Conservation (phyloP, 2,113 vertebrate species). For the Sakesphorus luctuosus region DNA sequence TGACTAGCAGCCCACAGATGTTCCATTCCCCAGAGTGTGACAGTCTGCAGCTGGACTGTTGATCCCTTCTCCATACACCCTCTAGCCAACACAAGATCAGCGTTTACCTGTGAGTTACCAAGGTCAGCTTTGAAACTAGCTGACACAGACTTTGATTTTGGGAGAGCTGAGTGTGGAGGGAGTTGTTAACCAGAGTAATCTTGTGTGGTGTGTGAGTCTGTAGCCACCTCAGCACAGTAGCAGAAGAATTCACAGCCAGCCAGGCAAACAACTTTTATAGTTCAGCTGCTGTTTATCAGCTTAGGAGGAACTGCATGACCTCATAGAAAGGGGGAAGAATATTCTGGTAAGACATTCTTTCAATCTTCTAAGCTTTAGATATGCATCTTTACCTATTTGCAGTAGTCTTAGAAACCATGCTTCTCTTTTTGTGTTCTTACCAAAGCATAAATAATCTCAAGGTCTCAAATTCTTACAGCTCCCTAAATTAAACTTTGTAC, state of each 20-base stretch:
- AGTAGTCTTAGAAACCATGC: not conserved
- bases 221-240: not conserved
- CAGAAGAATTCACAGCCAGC: not conserved
- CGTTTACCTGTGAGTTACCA: not conserved
- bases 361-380: not conserved
- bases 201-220: rapidly evolving
- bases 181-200: not conserved
- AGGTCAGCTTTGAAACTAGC: not conserved
- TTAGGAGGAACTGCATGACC: not conserved
- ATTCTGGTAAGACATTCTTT: not conserved
- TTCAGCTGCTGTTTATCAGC: not conserved
- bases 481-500: conserved; percentile 19
- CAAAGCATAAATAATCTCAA: conserved; percentile 19
- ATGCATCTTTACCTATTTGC: conserved; percentile 8
- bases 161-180: not conserved
- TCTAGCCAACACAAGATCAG: not conserved
- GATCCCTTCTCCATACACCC: not conserved
- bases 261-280: not conserved
- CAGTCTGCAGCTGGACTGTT: not conserved
- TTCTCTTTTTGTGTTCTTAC: not conserved
- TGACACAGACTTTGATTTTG: not conserved
- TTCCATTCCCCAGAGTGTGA: not conserved
- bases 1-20: not conserved
- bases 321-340: not conserved
- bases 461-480: conserved; percentile 15